These are phyloP conservation scores for Ginglymostoma cirratum DNA, from an alignment of 2,113 vertebrate species.

Conservation along the genomic window DNA sequence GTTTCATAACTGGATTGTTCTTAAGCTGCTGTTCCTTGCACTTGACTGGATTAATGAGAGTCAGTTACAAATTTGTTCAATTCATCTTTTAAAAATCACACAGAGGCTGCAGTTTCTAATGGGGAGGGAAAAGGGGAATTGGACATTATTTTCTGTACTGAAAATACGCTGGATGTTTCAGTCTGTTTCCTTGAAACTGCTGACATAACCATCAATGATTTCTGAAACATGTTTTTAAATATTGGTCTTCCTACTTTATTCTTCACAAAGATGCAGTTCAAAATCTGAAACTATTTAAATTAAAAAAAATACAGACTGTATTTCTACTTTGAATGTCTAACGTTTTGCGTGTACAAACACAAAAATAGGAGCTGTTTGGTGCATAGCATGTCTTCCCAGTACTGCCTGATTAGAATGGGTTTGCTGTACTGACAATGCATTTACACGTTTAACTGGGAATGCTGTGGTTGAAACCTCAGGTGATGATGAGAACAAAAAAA, in stretches of 20 bases:
- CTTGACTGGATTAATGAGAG: background rate
- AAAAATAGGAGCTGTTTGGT: background rate
- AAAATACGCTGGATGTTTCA: background rate
- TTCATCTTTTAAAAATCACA: slow-evolving; percentile 17
- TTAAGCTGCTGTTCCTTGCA: slow-evolving; percentile 4
- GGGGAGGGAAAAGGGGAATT: background rate
- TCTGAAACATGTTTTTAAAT: slow-evolving; percentile 16
- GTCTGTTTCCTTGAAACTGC: background rate
- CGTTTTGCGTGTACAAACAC: background rate
- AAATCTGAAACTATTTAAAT: background rate
- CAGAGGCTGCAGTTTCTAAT: background rate
- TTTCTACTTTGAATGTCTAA: background rate
- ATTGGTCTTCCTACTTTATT: slow-evolving; percentile 24
- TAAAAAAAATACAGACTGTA: background rate
- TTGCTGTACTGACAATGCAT: background rate
- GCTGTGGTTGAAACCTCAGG: slow-evolving; percentile 81
- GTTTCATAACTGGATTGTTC: background rate
- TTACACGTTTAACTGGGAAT: slow-evolving; percentile 53
- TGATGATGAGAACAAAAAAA: slow-evolving; percentile 64
- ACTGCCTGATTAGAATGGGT: slow-evolving; percentile 17
- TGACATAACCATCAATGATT: background rate
- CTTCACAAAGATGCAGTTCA: no score
- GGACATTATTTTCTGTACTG: background rate
- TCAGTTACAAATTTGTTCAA: background rate
- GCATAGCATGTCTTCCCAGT: slow-evolving; percentile 21